Base-by-base conservation (phyloP, 2,113 vertebrate species). In the Columbina picui region DNA sequence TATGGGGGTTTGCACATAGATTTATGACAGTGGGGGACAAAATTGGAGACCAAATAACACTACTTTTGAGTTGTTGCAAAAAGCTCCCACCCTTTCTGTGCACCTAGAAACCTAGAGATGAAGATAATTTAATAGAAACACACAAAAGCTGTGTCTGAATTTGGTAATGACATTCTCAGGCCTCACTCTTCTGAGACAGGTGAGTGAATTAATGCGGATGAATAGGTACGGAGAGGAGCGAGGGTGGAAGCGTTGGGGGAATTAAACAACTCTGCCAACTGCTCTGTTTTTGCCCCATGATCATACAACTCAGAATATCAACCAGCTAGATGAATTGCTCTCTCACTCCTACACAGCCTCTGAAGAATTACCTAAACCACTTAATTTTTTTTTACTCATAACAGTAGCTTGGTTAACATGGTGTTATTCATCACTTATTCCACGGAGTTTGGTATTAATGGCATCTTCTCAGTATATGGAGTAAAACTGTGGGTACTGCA, bases 291-390 rank as follows among this genome's bases (percentile, higher is more conserved):
- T 82, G 56, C 32, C 50, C 64, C 53, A 50, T 76, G 65, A 90
- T 87, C 87, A 77, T 59, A 89, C 26, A 81, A 76, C 10, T 93
- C 39, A 23, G 64, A 88, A 60, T 74, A 90, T 92, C 64, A 93
- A 73, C 81, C 65, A 89, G 23, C 12, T 92, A 84, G n/a, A 84
- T 41, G 4, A 96, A 91, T 77, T 84, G 36, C 41, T 93, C 39
- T 67, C 87, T 93, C 73, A 90, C 29, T 86, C 68, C 76, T 82
- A 96, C 50, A 63, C 78, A 84, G 65, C 50, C 63, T 84, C 67
- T 14, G 12, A 95, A 93, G 68, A 90, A 96, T 74, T 84, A 78
- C n/a, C 57, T 76, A 67, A 89, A 88, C 45, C 30, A 64, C 59
- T 85, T 77, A 49, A 15, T 1, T 69, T 61, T 56, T 94, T 95